Evolutionary conservation across 2,113 vertebrate species (phyloP).

Genomic region (Phyllopteryx taeniolatus): DNA sequence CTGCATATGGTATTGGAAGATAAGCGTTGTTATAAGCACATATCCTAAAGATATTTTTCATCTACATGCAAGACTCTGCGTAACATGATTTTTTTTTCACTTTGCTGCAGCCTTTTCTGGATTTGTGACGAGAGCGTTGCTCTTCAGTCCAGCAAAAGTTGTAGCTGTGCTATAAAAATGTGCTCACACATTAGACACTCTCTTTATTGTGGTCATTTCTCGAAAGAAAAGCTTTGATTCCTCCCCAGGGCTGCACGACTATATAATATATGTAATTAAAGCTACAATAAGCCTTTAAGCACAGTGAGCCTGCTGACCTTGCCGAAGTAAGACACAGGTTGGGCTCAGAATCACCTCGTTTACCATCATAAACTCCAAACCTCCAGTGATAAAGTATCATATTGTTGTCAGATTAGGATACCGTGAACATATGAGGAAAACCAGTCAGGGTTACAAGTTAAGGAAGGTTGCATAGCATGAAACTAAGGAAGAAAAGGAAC

Average conservation of each 20-base stretch:
- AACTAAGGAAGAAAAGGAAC: background rate
- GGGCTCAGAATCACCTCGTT: constrained; percentile 12
- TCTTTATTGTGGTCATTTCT: background rate
- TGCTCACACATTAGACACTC: constrained; percentile 2
- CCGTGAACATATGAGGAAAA: background rate
- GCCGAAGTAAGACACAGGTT: constrained; percentile 24
- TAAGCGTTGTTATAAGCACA: background rate
- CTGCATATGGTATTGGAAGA: background rate
- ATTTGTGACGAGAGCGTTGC: constrained; percentile 7
- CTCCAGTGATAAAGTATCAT: background rate
- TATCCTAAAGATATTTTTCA: background rate
- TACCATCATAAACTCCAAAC: constrained; percentile 5
- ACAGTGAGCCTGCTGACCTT: constrained; percentile 44
- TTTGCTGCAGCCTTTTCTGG: constrained; percentile 1
- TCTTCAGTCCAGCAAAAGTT: constrained; percentile 2
- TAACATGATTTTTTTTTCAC: background rate
- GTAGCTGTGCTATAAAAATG: background rate
- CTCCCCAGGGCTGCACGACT: background rate
- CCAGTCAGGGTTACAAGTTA: constrained; percentile 11
- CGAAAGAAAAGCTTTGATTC: constrained; percentile 6
- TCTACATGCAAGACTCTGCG: background rate
- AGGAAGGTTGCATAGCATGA: background rate
- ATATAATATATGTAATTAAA: constrained; percentile 10
- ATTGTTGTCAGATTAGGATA: background rate
- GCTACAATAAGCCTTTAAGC: background rate